Percentiles rank a stretch among this genome's conserved stretches.
Conservation (phyloP, 1,140 invertebrate genomes). For the Dendroctonus ponderosae region DNA sequence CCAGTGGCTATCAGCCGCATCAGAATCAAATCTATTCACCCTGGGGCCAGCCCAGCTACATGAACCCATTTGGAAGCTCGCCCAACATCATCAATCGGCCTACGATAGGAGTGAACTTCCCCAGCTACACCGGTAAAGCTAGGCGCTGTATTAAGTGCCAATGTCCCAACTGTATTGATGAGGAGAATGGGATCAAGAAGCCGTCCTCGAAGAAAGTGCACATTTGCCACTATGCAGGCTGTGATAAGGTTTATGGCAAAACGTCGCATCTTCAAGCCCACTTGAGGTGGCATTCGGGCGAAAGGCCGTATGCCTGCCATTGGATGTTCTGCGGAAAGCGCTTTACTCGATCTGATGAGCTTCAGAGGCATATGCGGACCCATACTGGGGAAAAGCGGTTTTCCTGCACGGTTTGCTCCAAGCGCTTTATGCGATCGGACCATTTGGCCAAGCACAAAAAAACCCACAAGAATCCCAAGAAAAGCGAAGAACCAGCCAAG, state of each 20-base stretch:
- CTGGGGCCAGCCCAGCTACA: slow-evolving; percentile 38
- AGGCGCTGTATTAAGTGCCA: slow-evolving; percentile 56
- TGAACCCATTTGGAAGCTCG: slow-evolving; percentile 35
- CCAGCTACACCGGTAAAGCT: slow-evolving; percentile 30
- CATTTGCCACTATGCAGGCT: slow-evolving; percentile 88
- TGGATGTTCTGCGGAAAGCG: slow-evolving; percentile 83
- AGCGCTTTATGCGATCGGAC: slow-evolving; percentile 81
- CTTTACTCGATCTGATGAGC: slow-evolving; percentile 86
- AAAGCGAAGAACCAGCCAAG: slow-evolving; percentile 20
- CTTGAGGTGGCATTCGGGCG: slow-evolving; percentile 80
- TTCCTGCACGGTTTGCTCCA: slow-evolving; percentile 69
- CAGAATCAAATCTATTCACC: slow-evolving; percentile 35
- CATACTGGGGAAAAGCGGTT: slow-evolving; percentile 84
- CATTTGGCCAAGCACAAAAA: slow-evolving; percentile 83
- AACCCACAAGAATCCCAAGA: slow-evolving; percentile 64
- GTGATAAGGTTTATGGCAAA: slow-evolving; percentile 88
- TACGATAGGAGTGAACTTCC: no score
- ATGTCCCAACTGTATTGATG: slow-evolving; percentile 70
- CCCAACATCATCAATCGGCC: no score
- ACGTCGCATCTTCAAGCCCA: slow-evolving; percentile 89
- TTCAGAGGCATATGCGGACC: slow-evolving; percentile 77
- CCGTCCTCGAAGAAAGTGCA: slow-evolving; percentile 72
- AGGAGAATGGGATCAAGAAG: slow-evolving; percentile 63
- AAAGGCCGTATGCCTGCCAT: slow-evolving; percentile 72
- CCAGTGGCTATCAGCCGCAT: slow-evolving; percentile 45